phyloP scores from a whole-genome alignment of 1,140 invertebrate species.

The Heliothis subflexa region DNA sequence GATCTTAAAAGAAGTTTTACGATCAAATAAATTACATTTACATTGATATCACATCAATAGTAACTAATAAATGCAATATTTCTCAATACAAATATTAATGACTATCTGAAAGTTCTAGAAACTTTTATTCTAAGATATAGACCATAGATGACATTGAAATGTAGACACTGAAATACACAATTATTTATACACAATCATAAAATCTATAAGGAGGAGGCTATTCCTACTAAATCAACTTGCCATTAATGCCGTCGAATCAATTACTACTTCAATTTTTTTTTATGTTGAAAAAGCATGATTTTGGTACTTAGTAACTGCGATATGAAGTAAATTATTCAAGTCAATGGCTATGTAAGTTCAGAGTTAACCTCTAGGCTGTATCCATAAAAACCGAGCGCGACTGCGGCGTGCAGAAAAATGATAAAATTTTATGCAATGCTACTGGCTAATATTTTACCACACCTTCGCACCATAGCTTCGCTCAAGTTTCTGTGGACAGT shows the following conservation, averaged over 20 bases:
- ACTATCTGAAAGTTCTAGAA: background rate
- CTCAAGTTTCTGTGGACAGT: no score
- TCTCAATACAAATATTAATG: background rate
- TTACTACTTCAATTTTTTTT: background rate
- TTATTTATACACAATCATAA: background rate
- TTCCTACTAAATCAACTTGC: conserved; percentile 34
- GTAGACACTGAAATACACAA: conserved; percentile 20
- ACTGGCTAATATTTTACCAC: no score
- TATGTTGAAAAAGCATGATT: conserved; percentile 26
- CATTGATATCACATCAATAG: background rate
- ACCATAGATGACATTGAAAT: background rate
- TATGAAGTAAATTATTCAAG: background rate
- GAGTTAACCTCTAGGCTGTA: background rate
- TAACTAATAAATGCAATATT: conserved; percentile 11
- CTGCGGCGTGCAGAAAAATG: no score
- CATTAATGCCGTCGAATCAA: conserved; percentile 34
- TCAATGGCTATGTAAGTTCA: background rate
- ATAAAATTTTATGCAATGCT: no score
- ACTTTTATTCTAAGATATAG: background rate
- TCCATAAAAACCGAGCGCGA: no score
- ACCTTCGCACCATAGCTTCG: no score
- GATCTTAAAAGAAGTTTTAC: background rate
- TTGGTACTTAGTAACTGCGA: background rate
- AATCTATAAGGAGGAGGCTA: conserved; percentile 40
- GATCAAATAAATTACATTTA: background rate